These are phyloP conservation scores for Gnathonemus echidnorhynchus DNA, from an alignment of 2,113 vertebrate genomes.

Conservation along the genomic window DNA sequence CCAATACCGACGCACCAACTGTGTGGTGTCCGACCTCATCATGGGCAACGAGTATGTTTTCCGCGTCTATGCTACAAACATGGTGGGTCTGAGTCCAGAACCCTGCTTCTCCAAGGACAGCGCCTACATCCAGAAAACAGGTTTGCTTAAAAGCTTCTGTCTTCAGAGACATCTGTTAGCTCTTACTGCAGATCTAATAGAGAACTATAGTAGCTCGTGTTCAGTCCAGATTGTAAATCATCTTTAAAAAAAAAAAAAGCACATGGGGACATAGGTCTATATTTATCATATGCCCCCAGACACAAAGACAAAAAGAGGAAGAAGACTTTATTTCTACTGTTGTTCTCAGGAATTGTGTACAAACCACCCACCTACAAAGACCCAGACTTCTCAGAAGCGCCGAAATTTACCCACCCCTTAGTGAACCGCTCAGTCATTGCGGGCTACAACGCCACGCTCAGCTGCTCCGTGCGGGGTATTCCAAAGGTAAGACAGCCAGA, in stretches of 20 bases:
- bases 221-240: no score
- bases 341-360: conserved; percentile 67
- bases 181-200: not conserved
- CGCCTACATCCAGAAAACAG: conserved; percentile 83
- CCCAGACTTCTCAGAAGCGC: conserved; percentile 79
- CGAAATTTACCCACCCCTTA: conserved; percentile 86
- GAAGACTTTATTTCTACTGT: not conserved
- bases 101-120: conserved; percentile 76
- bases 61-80: conserved; percentile 76
- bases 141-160: conserved; percentile 46
- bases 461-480: conserved; percentile 82
- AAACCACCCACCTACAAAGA: conserved; percentile 79
- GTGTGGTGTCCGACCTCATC: conserved; percentile 82
- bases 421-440: conserved; percentile 81
- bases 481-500: conserved; percentile 71
- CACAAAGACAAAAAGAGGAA: not conserved
- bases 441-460: conserved; percentile 82
- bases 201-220: not conserved
- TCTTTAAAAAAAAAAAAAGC: not conserved
- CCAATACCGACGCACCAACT: conserved; percentile 77
- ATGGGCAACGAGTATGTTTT: conserved; percentile 92
- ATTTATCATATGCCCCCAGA: not conserved
- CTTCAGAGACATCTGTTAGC: not conserved
- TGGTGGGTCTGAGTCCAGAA: conserved; percentile 75
- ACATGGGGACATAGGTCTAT: not conserved